These are phyloP conservation scores for Drosophila robusta DNA, from an alignment of 2,888 invertebrate genomes.

Conservation along the genomic window DNA sequence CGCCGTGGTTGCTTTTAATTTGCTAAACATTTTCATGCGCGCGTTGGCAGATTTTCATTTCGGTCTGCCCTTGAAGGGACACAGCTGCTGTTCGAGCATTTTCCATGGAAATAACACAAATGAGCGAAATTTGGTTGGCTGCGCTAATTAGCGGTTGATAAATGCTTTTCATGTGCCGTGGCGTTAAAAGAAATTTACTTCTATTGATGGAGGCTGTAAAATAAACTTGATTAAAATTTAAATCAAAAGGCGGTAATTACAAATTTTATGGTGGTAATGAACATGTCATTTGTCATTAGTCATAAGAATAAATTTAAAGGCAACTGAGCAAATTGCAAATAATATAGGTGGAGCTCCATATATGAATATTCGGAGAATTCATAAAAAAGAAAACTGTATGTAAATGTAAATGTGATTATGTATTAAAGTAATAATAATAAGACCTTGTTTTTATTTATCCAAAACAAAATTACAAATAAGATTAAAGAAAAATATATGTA, in stretches of 20 bases:
- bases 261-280: neutral
- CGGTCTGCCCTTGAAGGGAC: conserved; percentile 5
- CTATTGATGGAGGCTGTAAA: conserved; percentile 5
- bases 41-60: conserved; percentile 45
- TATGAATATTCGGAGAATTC: too few relatives aligned
- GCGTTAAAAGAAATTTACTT: conserved; percentile 16
- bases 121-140: conserved; percentile 17
- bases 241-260: conserved; percentile 8
- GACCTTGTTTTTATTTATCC: neutral
- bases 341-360: too few relatives aligned
- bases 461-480: neutral
- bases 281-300: neutral
- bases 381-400: too few relatives aligned
- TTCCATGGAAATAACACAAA: conserved; percentile 23
- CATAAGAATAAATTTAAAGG: too few relatives aligned
- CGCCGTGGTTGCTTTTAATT: conserved; percentile 47
- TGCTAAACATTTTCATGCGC: conserved; percentile 49
- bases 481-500: neutral
- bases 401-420: neutral
- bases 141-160: conserved; percentile 42
- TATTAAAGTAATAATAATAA: neutral
- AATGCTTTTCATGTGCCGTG: conserved; percentile 43
- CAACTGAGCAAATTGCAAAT: too few relatives aligned
- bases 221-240: conserved; percentile 1
- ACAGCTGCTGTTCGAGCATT: conserved; percentile 22